Conservation (phyloP, 2,888 invertebrate genomes). For the Oscheius sp. region DNA sequence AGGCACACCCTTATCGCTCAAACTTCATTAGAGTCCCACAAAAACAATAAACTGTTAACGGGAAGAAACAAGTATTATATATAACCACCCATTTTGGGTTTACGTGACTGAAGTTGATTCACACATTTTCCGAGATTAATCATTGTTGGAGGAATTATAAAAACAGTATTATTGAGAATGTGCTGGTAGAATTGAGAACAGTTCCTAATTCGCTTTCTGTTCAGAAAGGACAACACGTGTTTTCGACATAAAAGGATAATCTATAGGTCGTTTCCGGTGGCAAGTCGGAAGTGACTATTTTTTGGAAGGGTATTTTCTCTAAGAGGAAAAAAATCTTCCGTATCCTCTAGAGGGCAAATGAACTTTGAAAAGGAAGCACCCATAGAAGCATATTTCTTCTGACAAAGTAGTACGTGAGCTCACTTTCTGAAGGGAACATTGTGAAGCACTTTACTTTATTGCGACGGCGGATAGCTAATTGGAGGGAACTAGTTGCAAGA, state of each 20-base stretch:
- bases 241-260: too few species aligned
- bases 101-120: too few species aligned
- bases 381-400: not conserved
- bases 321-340: not conserved
- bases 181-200: too few species aligned
- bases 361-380: not conserved
- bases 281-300: too few species aligned
- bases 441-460: conserved; percentile 26
- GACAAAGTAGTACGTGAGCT: not conserved
- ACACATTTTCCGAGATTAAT: not conserved
- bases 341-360: not conserved
- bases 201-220: too few species aligned
- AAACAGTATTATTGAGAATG: too few species aligned
- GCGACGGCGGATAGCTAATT: conserved; percentile 19
- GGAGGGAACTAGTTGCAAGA: conserved; percentile 8
- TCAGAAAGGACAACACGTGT: too few species aligned
- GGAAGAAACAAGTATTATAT: too few species aligned
- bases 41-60: conserved; percentile 6
- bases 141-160: not conserved
- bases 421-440: conserved; percentile 10
- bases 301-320: not conserved
- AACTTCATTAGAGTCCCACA: not conserved
- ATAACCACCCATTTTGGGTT: too few species aligned
- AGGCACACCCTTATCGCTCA: not conserved
- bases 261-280: not conserved